Conservation (phyloP, 2,888 invertebrate species). For the Malthinus seriepunctatus region DNA sequence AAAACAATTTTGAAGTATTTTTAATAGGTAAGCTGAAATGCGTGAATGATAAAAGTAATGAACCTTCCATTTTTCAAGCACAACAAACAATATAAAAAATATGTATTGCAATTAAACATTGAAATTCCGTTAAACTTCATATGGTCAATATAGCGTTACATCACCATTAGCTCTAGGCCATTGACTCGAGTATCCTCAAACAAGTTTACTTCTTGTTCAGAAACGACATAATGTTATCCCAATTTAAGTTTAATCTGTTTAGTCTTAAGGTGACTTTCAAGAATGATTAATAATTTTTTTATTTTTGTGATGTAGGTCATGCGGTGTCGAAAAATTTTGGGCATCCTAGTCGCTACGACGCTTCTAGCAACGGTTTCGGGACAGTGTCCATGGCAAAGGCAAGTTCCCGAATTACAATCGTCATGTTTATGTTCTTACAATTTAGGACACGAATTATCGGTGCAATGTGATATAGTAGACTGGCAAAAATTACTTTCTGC, state of each 20-base stretch:
- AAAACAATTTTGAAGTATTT: no score
- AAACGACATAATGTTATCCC: conserved; percentile 2
- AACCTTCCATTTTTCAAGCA: no score
- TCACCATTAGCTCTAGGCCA: conserved; percentile 14
- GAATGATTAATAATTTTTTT: conserved; percentile 2
- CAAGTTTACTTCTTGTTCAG: conserved; percentile 11
- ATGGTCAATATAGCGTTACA: conserved; percentile 25
- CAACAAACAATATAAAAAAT: neutral
- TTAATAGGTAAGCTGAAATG: no score
- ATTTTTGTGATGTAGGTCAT: conserved; percentile 46
- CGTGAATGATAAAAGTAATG: no score
- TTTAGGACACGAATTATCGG: conserved; percentile 80
- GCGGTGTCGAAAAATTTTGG: conserved; percentile 42
- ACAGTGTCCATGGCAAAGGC: conserved; percentile 85
- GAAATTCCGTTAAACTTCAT: conserved; percentile 17
- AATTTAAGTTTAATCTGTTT: conserved; percentile 1
- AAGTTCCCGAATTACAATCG: conserved; percentile 74
- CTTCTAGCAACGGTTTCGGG: conserved; percentile 52
- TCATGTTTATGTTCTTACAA: conserved; percentile 89
- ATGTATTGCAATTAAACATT: conserved; percentile 4
- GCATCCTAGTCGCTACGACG: conserved; percentile 40
- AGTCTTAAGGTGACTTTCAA: conserved; percentile 4
- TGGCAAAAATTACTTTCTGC: conserved; percentile 75
- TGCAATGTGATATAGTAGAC: conserved; percentile 90
- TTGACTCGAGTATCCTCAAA: conserved; percentile 20